Evolutionary conservation across 2,888 invertebrate species (phyloP).

Genomic region (Leucoma salicis): DNA sequence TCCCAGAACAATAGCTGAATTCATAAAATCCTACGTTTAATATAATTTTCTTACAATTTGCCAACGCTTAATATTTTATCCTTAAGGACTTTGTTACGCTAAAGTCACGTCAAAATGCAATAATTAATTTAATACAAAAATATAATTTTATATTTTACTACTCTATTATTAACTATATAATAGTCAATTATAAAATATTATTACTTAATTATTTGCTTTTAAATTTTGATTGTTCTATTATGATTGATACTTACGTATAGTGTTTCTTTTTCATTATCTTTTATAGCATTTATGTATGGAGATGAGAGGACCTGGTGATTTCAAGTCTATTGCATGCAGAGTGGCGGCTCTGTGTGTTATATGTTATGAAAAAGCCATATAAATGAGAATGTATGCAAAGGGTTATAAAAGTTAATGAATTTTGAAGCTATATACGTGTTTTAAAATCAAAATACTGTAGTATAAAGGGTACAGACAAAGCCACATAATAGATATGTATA

Average conservation of each 20-base stretch:
- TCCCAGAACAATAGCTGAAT: not conserved
- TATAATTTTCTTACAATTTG: not conserved
- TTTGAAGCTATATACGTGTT: slow-evolving; percentile 19
- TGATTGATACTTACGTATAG: slow-evolving; percentile 4
- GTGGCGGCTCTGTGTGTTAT: slow-evolving; percentile 70
- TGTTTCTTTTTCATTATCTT: slow-evolving; percentile 19
- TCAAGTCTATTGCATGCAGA: slow-evolving; percentile 46
- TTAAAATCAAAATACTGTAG: not conserved
- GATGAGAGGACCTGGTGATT: slow-evolving; percentile 34
- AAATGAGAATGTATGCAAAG: slow-evolving; percentile 25
- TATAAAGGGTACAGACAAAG: no score
- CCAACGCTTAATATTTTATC: not conserved
- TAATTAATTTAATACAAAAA: not conserved
- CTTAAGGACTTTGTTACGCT: no score
- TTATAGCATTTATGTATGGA: slow-evolving; percentile 34
- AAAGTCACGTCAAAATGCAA: not conserved
- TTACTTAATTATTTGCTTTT: not conserved
- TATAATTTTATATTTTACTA: not conserved
- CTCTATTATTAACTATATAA: not conserved
- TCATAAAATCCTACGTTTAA: not conserved
- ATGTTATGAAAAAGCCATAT: slow-evolving; percentile 34
- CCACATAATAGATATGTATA: no score
- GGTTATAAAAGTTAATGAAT: slow-evolving; percentile 28
- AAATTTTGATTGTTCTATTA: not conserved
- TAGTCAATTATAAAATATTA: not conserved